Conservation (phyloP, 1,140 invertebrate genomes). For the Lineus longissimus region DNA sequence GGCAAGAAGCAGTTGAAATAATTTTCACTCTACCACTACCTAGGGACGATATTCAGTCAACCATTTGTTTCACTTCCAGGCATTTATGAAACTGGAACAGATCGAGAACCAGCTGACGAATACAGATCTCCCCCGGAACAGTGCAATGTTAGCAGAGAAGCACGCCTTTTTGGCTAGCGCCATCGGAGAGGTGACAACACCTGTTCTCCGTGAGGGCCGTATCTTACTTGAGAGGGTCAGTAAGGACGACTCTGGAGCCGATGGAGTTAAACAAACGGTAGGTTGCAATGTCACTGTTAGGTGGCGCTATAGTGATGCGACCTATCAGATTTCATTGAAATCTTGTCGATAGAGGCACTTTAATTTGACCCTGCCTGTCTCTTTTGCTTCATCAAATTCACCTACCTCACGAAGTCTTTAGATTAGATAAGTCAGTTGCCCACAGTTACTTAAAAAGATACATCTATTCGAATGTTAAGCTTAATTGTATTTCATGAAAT, state of each 20-base stretch:
- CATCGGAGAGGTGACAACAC: conserved; percentile 65
- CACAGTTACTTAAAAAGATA: too few relatives aligned
- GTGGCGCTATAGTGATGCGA: neutral
- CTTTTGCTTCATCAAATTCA: too few relatives aligned
- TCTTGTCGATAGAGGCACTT: too few relatives aligned
- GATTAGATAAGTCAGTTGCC: too few relatives aligned
- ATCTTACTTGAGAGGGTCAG: conserved; percentile 69
- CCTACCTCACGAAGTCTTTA: too few relatives aligned
- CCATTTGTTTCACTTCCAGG: too few relatives aligned
- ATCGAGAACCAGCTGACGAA: conserved; percentile 72
- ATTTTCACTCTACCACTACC: too few relatives aligned
- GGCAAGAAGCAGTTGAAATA: too few relatives aligned
- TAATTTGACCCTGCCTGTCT: too few relatives aligned
- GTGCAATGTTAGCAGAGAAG: conserved; percentile 64
- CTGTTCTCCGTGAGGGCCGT: conserved; percentile 67
- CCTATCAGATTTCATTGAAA: neutral
- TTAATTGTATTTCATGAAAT: too few relatives aligned
- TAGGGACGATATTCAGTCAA: too few relatives aligned
- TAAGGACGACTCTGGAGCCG: conserved; percentile 62
- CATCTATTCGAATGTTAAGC: too few relatives aligned
- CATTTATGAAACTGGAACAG: conserved; percentile 71
- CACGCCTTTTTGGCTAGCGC: conserved; percentile 63
- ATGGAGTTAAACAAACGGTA: conserved; percentile 58
- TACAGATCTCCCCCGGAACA: conserved; percentile 60
- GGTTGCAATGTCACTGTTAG: neutral